phyloP scores from a whole-genome alignment of 2,797 vertebrate genomes.

The Anabacerthia variegaticeps region DNA sequence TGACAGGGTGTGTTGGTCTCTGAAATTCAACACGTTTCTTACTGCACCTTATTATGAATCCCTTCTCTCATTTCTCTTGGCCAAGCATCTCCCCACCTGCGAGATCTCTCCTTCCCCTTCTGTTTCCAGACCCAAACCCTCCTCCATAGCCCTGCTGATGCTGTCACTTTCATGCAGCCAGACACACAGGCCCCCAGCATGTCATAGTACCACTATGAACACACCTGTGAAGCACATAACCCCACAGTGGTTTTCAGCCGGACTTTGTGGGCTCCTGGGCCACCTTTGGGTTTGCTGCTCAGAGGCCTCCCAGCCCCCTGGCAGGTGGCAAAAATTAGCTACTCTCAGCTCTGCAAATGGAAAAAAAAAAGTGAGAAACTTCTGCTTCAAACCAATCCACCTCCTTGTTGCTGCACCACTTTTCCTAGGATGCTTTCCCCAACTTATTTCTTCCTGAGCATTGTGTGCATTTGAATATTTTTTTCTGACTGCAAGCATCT shows the following conservation, averaged over 20 bases:
- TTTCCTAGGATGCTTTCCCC: neutral
- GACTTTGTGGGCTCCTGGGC: neutral
- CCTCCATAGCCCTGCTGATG: neutral
- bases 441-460: neutral
- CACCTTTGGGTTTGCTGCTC: neutral
- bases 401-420: neutral
- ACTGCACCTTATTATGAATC: neutral
- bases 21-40: neutral
- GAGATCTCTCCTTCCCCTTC: fast-evolving
- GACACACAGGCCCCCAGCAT: fast-evolving
- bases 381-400: neutral
- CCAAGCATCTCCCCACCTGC: fast-evolving
- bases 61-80: neutral
- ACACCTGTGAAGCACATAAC: fast-evolving
- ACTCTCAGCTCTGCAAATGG: neutral
- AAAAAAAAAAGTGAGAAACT: neutral
- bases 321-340: neutral
- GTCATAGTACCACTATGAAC: fast-evolving
- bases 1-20: neutral
- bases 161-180: fast-evolving
- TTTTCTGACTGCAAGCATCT: neutral
- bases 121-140: neutral
- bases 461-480: neutral
- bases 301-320: neutral
- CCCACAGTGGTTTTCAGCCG: neutral